Conservation (phyloP, 2,888 invertebrate genomes). For the Diogma glabrata region DNA sequence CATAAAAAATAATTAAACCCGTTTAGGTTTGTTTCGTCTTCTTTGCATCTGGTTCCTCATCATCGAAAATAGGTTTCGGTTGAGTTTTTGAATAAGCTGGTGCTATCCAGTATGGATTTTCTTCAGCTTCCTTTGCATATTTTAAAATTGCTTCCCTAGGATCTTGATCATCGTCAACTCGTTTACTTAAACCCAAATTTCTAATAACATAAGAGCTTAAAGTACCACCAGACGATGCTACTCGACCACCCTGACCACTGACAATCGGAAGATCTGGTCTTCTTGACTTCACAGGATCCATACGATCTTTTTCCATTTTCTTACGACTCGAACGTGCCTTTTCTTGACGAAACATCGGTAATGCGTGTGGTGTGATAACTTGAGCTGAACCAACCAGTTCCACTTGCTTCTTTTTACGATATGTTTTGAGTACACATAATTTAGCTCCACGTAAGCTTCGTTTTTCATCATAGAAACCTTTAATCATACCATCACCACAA, state of each 20-base stretch:
- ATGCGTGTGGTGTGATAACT: conserved; percentile 90
- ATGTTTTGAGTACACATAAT: conserved; percentile 71
- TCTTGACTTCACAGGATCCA: conserved; percentile 74
- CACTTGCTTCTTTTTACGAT: conserved; percentile 65
- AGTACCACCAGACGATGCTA: conserved; percentile 90
- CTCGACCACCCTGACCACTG: conserved; percentile 83
- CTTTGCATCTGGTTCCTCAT: conserved; percentile 30
- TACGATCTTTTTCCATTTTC: conserved; percentile 79
- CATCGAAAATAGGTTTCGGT: conserved; percentile 63
- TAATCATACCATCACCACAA: conserved; percentile 80
- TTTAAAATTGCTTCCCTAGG: conserved; percentile 90
- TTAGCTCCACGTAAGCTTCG: conserved; percentile 84
- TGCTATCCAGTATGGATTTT: conserved; percentile 94
- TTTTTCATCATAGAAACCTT: conserved; percentile 82
- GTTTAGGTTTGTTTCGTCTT: no score
- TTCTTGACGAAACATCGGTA: conserved; percentile 90
- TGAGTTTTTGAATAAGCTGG: conserved; percentile 86
- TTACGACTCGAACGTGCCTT: conserved; percentile 79
- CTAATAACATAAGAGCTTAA: conserved; percentile 93
- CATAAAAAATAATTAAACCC: no score
- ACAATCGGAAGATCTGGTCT: conserved; percentile 80
- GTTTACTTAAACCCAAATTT: conserved; percentile 85
- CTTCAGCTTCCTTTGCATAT: conserved; percentile 87
- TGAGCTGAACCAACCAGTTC: conserved; percentile 85
- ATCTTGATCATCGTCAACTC: conserved; percentile 78